Evolutionary conservation across 2,113 vertebrate species (phyloP).

Genomic region (Campylorhamphus procurvoides): DNA sequence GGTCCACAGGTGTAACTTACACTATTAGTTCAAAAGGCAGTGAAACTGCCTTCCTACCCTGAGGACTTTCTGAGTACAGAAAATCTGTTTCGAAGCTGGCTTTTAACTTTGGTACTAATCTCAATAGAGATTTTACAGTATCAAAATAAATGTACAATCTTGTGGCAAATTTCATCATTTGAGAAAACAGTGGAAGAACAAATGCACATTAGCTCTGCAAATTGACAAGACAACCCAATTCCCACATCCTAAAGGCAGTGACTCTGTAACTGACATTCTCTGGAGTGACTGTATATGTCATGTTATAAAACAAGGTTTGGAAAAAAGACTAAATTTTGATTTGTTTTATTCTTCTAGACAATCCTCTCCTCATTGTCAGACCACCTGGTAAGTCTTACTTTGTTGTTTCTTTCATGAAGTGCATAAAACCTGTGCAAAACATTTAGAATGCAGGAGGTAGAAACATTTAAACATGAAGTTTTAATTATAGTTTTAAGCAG

Average conservation of each 20-base stretch:
- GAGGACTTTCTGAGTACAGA: neutral
- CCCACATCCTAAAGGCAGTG: neutral
- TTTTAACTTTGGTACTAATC: neutral
- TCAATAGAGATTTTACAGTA: neutral
- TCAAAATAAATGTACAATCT: neutral
- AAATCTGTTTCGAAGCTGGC: neutral
- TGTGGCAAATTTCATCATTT: neutral
- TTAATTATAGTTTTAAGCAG: neutral
- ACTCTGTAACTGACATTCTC: neutral
- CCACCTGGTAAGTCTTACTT: slow-evolving; percentile 87
- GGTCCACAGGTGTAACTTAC: neutral
- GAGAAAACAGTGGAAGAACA: neutral
- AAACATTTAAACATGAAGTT: neutral
- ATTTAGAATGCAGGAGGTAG: neutral
- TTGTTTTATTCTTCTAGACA: slow-evolving; percentile 70
- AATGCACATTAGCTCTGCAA: neutral
- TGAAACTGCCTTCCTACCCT: neutral
- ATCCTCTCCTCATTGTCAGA: slow-evolving; percentile 86
- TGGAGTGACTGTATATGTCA: neutral
- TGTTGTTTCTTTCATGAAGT: neutral
- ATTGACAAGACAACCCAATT: neutral
- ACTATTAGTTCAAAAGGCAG: neutral
- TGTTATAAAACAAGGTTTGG: neutral
- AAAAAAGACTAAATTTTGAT: slow-evolving; percentile 2
- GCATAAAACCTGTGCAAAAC: neutral